A percentile compares a stretch with the other conserved stretches of the same genome.
Conservation (phyloP, 1,140 invertebrate species). For the Mesaphorura yosii region DNA sequence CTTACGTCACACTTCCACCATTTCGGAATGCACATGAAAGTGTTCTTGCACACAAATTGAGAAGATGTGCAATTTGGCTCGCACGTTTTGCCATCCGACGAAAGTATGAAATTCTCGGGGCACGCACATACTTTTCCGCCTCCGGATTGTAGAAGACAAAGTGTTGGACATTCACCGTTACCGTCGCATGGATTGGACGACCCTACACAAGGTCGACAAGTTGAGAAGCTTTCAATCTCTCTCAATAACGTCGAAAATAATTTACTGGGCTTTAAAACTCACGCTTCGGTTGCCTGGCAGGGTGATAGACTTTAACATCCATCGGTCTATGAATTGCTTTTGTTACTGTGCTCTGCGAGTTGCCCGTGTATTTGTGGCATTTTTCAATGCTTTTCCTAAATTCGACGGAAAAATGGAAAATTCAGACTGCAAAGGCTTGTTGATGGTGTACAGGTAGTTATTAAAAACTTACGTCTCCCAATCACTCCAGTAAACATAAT, state of each 20-base stretch:
- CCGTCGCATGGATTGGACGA: conserved; percentile 42
- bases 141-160: conserved; percentile 61
- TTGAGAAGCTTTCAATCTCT: no score
- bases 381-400: conserved; percentile 54
- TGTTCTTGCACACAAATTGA: conserved; percentile 60
- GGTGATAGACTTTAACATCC: conserved; percentile 73
- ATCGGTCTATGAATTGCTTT: conserved; percentile 71
- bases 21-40: conserved; percentile 56
- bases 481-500: conserved; percentile 59
- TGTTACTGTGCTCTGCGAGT: conserved; percentile 53
- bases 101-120: conserved; percentile 64
- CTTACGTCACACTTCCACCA: no score
- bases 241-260: no score
- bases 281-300: conserved; percentile 53
- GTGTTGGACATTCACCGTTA: conserved; percentile 52
- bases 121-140: conserved; percentile 51
- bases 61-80: conserved; percentile 64
- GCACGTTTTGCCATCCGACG: conserved; percentile 53
- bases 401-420: conserved; percentile 9
- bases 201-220: no score
- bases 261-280: no score
- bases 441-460: neutral
- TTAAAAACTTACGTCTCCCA: conserved; percentile 72
- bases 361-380: conserved; percentile 58
- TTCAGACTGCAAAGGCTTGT: neutral